A percentile compares a stretch with the other conserved stretches of the same genome.
phyloP scores from a whole-genome alignment of 2,113 vertebrate genomes.

The Mustelus asterias region DNA sequence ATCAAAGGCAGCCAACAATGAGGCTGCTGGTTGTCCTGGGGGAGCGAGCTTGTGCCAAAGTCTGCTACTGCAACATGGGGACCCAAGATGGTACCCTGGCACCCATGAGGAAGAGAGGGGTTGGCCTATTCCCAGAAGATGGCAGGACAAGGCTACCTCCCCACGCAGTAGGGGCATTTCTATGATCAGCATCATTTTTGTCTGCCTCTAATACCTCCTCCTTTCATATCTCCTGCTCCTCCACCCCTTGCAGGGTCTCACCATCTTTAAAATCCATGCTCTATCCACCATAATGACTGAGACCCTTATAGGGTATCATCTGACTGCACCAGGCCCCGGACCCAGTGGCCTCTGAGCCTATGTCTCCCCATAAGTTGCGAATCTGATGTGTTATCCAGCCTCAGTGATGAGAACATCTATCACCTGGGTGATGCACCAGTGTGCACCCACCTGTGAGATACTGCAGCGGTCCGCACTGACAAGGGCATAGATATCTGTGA shows the following conservation, averaged over 20 bases:
- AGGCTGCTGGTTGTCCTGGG: neutral
- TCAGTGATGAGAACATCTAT: neutral
- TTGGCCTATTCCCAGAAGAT: neutral
- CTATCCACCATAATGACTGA: neutral
- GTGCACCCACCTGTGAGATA: neutral
- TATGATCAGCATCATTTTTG: neutral
- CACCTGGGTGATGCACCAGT: neutral
- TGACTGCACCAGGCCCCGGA: neutral
- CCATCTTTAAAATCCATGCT: neutral
- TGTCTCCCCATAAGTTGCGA: neutral
- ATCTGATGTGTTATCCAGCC: neutral
- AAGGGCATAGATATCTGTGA: neutral
- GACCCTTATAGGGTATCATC: neutral
- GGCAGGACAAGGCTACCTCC: neutral
- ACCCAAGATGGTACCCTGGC: neutral
- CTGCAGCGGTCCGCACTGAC: too few relatives aligned
- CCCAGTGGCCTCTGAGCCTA: neutral
- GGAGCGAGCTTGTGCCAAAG: neutral
- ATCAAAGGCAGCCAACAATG: neutral
- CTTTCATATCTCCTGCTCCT: neutral
- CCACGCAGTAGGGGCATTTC: neutral
- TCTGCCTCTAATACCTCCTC: neutral
- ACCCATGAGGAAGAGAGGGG: neutral
- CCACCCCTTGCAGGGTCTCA: neutral
- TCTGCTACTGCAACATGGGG: neutral